Evolutionary conservation across 2,113 vertebrate species (phyloP), one percentile per base, ranked within the genome.

Genomic region (Hippocampus guttulatus): DNA sequence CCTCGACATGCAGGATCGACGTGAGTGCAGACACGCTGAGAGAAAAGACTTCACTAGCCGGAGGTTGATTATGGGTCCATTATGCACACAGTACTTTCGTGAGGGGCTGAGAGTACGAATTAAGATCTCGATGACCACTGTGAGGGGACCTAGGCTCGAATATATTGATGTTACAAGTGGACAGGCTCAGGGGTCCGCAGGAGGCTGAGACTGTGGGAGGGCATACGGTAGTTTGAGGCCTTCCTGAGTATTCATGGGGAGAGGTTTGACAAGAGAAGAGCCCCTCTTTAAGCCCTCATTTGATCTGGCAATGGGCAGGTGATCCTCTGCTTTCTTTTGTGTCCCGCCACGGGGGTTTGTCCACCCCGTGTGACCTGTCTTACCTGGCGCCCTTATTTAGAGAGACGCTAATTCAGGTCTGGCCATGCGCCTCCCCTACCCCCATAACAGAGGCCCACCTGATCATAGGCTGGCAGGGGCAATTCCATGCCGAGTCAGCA

Each of bases 271-370:
- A 83, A 84, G 83, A 87, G 86, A 87, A 76, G 68, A 88, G 82
- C 85, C 84, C 83, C 79, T 73, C 77, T 84, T 76, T 87, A 84
- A 80, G 84, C 84, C 81, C 84, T 90, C 87, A 91, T 92, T 91
- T 91, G 88, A 93, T 89, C 84, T 85, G 70, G 67, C 81, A 76
- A 88, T 75, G 74, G 85, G 89, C 89, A 92, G 91, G 87, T 90
- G 88, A 92, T 89, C 81, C 78, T 81, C 76, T 73, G 75, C 79
- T 76, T 88, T 85, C 88, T 90, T 90, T 88, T 88, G 87, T 91
- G 82, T 84, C 33, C 71, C 83, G 84, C 90, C 82, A 69, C 81
- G 64, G 88, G 90, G 84, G 87, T 87, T 73, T 74, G 51, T 76
- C n/a, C 77, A 83, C 87, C 85, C 79, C 66, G 27, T 20, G 27